A percentile compares a stretch with the other conserved stretches of the same genome.
Evolutionary conservation across 2,888 invertebrate genomes (phyloP).

Genomic region (Allacma fusca): DNA sequence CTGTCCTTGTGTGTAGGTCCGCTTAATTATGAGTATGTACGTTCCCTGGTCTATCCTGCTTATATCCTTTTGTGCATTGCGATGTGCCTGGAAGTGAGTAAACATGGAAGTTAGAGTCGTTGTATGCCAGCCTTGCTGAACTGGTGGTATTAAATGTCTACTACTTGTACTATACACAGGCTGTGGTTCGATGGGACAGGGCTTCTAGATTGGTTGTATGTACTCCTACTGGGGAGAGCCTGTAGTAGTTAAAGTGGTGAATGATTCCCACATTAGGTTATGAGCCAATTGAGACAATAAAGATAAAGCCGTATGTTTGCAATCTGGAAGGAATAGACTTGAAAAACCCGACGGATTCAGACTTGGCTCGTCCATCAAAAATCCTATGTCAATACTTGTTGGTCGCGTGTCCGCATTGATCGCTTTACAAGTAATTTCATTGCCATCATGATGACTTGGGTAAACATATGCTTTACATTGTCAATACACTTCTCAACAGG

Average conservation of each 20-base stretch:
- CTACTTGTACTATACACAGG: no score
- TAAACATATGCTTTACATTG: conserved; percentile 37
- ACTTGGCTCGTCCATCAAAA: background rate
- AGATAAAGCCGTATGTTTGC: conserved; percentile 14
- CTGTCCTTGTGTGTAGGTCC: no score
- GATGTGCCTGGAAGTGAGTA: no score
- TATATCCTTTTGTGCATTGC: no score
- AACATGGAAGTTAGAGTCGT: no score
- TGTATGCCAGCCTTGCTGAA: no score
- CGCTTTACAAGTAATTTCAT: conserved; percentile 34
- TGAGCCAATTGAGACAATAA: conserved; percentile 10
- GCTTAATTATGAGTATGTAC: no score
- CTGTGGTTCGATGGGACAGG: no score
- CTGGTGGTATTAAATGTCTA: no score
- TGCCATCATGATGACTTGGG: conserved; percentile 36
- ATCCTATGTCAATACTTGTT: conserved; percentile 32
- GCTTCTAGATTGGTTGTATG: no score
- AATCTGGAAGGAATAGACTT: conserved; percentile 18
- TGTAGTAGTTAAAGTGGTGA: background rate
- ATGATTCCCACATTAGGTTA: conserved; percentile 28
- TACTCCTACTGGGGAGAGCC: no score
- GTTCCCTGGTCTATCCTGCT: no score
- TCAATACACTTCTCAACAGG: conserved; percentile 17
- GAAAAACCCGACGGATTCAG: background rate
- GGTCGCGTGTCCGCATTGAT: conserved; percentile 32